Base-by-base conservation (phyloP, 2,113 vertebrate genomes). In the Psophia crepitans region DNA sequence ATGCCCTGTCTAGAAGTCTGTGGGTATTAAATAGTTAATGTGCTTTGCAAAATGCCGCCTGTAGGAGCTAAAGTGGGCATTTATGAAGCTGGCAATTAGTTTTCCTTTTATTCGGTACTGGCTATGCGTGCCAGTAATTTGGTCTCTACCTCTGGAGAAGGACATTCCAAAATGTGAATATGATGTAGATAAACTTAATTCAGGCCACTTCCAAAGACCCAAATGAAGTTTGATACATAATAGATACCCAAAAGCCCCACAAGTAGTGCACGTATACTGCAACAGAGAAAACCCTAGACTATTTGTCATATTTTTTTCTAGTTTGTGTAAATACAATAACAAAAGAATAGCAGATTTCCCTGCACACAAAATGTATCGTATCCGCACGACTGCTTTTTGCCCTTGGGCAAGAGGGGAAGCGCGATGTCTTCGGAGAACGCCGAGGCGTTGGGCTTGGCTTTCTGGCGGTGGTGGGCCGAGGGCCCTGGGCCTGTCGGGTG, bases 341-440 rank as follows among this genome's bases (percentile, higher is more conserved):
- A 14, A 39, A n/a, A 77, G 18, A 53, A 10, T 22, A 39, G 22
- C 2, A 43, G 7, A 32, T 84, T 64, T 33, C 48, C 1, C 0
- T 43, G 49, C 33, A 14, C 37, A n/a, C 11, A 57, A 21, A 84
- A 70, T 33, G 17, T 37, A 53, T 39, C 14, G 39, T 63, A 19
- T 9, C 9, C 30, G 16, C 35, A 9, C 15, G 28, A 26, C 20
- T 51, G 63, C 54, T 37, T 22, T 85, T 58, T 54, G 70, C 23
- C 66, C 33, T 65, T 56, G 63, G 32, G 22, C 20, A n/a, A 60
- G 66, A 68, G 48, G 33, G 71, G 43, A 71, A 57, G 46, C 14
- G 46, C 14, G 28, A 20, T 48, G 49, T 37, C n/a, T 70, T 70
- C 26, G 27, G 49, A 43, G 68, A 54, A 54, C 37, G 37, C 30